phyloP scores from a whole-genome alignment of 1,140 invertebrate genomes.

The Apis laboriosa region DNA sequence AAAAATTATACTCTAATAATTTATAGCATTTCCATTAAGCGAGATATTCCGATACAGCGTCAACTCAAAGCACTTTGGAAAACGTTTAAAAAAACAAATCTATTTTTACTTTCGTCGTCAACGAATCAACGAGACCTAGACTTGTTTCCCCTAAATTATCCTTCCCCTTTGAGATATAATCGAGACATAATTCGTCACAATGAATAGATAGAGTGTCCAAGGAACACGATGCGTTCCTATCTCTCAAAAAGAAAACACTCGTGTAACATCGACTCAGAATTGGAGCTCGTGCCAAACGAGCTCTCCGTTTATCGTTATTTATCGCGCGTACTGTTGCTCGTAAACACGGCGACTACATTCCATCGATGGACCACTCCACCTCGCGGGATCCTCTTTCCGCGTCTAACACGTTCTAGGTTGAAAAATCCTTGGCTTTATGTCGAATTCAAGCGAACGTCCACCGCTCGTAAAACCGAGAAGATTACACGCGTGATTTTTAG shows the following conservation, averaged over 20 bases:
- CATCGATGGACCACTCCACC: conserved; percentile 11
- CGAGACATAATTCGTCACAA: conserved; percentile 8
- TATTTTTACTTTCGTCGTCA: neutral
- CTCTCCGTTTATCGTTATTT: conserved; percentile 34
- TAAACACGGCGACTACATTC: conserved; percentile 56
- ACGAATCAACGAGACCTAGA: neutral
- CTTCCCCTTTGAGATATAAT: neutral
- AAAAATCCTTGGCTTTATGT: conserved; percentile 17
- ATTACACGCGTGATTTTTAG: neutral
- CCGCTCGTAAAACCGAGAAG: conserved; percentile 12
- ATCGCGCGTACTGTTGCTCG: conserved; percentile 31
- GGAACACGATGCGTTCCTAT: neutral
- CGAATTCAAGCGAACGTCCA: neutral
- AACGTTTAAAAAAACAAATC: neutral
- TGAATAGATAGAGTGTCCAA: too few species aligned
- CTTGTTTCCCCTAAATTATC: neutral
- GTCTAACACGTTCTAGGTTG: neutral
- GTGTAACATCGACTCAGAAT: neutral
- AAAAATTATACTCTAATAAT: too few species aligned
- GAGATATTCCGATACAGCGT: too few species aligned
- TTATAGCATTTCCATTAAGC: too few species aligned
- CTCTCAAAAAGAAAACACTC: neutral
- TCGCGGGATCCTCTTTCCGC: conserved; percentile 11
- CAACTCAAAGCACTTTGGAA: neutral
- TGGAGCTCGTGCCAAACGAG: conserved; percentile 14